Base-by-base conservation (phyloP, 2,113 vertebrate species). In the Neoarius graeffei region DNA sequence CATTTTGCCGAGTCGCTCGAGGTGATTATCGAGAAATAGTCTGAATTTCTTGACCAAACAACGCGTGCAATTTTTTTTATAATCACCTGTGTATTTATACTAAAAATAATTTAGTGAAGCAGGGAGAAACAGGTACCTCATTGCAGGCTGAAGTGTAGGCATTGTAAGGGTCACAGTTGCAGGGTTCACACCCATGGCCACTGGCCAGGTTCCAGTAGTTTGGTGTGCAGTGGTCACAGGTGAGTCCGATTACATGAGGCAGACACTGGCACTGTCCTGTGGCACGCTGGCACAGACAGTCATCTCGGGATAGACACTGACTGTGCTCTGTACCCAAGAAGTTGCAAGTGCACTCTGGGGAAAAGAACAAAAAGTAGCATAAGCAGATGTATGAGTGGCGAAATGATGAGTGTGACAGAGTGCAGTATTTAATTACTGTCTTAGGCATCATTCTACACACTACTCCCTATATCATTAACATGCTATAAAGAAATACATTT, bases 191-290 rank as follows among this genome's bases (percentile, higher is more conserved):
- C 89, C 98, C 98, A 20, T 54, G 93, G 9, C 97, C 96, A 0
- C 96, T 96, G 88, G 96, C 96, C 91, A 99, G 91, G 94, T 99
- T 99, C 98, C 98, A 99, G 94, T 96, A 97, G 93, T 97, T 96
- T 79, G 97, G 95, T 83, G 94, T 94, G 73, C 98, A 99, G 92
- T 93, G 98, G 94, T 99, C 97, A 6, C 98, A 99, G 86, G 92
- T 95, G 90, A 96, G 96, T 0, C 98, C 98, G 2, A 96, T 96
- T 54, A 98, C 96, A 0, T 97, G 94, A 7, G 96, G 96, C 54
- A 97, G 91, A 93, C 98, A 99, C 83, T 95, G 96, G 91, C 98
- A 99, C 93, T 99, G 98, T 14, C 98, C 98, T 0, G 93, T 96
- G 83, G 86, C 91, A 2, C 94, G 91, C 25, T 99, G 96, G 20